Evolutionary conservation across 1,140 invertebrate genomes (phyloP).

Genomic region (Cheumatopsyche charites): DNA sequence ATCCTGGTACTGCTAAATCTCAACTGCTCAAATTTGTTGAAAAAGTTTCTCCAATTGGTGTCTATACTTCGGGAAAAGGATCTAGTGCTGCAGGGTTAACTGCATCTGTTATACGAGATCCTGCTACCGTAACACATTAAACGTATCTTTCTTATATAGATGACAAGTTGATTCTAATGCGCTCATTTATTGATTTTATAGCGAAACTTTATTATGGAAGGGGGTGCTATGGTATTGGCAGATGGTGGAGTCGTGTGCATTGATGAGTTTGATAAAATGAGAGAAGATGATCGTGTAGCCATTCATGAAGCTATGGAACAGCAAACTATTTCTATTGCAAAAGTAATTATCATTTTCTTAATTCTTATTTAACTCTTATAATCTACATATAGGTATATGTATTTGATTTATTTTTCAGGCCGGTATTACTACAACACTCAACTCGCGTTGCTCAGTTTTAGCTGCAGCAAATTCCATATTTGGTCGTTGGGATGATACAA

Average conservation of each 20-base stretch:
- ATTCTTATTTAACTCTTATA: not conserved
- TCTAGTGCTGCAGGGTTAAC: conserved; percentile 98
- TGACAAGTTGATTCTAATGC: conserved; percentile 6
- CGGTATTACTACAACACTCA: conserved; percentile 98
- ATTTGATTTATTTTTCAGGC: conserved; percentile 65
- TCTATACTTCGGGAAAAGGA: conserved; percentile 99
- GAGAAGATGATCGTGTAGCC: conserved; percentile 97
- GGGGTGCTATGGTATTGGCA: conserved; percentile 99
- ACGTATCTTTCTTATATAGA: conserved; percentile 19
- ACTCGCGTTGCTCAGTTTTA: conserved; percentile 96
- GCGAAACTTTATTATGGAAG: conserved; percentile 99
- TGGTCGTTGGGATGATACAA: conserved; percentile 98
- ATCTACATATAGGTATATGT: not conserved
- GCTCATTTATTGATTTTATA: conserved; percentile 54
- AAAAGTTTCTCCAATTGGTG: conserved; percentile 91
- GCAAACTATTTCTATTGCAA: conserved; percentile 99
- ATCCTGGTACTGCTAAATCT: conserved; percentile 99
- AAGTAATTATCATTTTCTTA: conserved; percentile 64
- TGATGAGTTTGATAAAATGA: conserved; percentile 99
- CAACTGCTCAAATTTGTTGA: conserved; percentile 98
- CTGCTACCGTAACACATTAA: conserved; percentile 78
- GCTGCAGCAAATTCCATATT: conserved; percentile 99
- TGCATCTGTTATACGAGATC: conserved; percentile 95
- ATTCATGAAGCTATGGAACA: conserved; percentile 99
- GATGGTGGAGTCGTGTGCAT: conserved; percentile 99